Evolutionary conservation across 1,140 invertebrate genomes (phyloP), one percentile per base, ranked within the genome.

Genomic region (Euwallacea similis): DNA sequence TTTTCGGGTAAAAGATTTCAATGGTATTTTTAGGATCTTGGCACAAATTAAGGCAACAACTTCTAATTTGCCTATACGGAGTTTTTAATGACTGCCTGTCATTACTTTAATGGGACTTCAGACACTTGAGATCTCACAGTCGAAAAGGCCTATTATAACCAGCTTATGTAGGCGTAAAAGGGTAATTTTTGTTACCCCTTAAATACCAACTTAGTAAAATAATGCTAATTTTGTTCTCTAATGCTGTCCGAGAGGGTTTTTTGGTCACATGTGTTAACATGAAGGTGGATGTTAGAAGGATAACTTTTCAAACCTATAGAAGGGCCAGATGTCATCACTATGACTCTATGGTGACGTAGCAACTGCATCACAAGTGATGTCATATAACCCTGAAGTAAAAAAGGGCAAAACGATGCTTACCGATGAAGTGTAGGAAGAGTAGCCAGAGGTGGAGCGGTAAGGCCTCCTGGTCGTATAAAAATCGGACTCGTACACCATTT

Each of bases 401-500:
- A 56, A 42, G 50, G 16, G 64, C 3, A 42, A 61, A 71, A 66
- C 7, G 42, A 59, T 79, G 88, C 90, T 91, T 86, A 93, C 91
- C 90, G 91, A 89, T 73, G 91, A 86, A 80, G 88, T 87, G 82
- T 91, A 93, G 79, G 91, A 91, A 78, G 88, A 88, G 76, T 88
- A 85, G 75, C 86, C 84, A 69, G 90, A 90, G 80, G 89, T 83
- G 78, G 88, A 86, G 65, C 83, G 80, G 82, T 91, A 91, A 62
- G 91, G 91, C 84, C 91, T 89, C 84, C 92, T 89, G 82, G 89
- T 93, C 77, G 91, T 93, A 84, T 92, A 92, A 84, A 93, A 94
- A 84, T 93, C 92, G 86, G 89, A 91, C 86, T 92, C 90, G 90
- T 93, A 94, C 86, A 94, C 92, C 92, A 94, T 94, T 82, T 87